A percentile compares a stretch with the other conserved stretches of the same genome.
phyloP scores from a whole-genome alignment of 2,113 vertebrate genomes.

The Galbula dea region DNA sequence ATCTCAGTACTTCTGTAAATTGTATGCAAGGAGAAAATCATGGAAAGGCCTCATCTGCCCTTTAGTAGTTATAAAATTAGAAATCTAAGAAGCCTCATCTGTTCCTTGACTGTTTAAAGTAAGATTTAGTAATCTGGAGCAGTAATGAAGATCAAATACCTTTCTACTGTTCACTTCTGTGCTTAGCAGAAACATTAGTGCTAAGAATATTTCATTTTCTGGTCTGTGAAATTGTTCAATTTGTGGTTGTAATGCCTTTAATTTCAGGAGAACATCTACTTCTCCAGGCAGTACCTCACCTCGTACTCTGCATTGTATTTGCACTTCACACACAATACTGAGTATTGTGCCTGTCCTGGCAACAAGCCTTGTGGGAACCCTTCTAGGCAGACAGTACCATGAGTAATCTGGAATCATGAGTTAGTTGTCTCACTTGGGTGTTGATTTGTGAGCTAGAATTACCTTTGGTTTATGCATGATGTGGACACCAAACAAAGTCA shows the following conservation, averaged over 20 bases:
- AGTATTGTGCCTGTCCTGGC: background rate
- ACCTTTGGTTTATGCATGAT: background rate
- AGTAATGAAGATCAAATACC: background rate
- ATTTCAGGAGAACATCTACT: background rate
- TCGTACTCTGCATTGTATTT: rapidly evolving
- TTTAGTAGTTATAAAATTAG: background rate
- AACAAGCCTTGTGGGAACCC: background rate
- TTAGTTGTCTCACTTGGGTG: background rate
- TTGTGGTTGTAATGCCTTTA: background rate
- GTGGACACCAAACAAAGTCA: background rate
- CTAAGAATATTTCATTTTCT: background rate
- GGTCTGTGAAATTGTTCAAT: background rate
- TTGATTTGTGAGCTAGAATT: background rate
- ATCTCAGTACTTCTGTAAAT: background rate
- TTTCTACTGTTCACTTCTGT: background rate
- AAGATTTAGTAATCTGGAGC: background rate
- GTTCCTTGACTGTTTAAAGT: background rate
- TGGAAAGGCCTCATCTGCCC: slow-evolving; percentile 7
- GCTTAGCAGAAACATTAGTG: background rate
- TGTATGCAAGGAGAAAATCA: background rate
- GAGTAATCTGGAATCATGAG: background rate
- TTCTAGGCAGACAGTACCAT: rapidly evolving
- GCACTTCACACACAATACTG: rapidly evolving
- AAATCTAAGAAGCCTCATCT: background rate
- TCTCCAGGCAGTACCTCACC: background rate